A percentile compares a stretch with the other conserved stretches of the same genome.
Conservation (phyloP, 1,140 invertebrate species). For the Drosophila truncata region DNA sequence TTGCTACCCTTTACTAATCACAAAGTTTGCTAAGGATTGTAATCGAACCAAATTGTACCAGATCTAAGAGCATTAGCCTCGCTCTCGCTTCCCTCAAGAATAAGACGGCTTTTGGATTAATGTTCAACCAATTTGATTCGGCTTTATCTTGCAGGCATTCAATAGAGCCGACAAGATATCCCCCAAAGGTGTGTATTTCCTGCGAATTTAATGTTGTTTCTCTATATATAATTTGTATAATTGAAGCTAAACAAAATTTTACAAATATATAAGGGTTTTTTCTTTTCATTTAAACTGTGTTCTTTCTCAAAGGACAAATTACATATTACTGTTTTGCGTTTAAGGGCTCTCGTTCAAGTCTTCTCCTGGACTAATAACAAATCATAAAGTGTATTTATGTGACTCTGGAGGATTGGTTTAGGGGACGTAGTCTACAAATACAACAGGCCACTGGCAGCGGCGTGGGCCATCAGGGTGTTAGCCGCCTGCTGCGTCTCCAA, state of each 20-base stretch:
- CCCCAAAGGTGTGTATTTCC: constrained; percentile 12
- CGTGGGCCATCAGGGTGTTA: constrained; percentile 93
- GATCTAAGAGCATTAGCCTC: background rate
- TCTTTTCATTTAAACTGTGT: constrained; percentile 13
- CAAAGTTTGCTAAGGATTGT: constrained; percentile 1
- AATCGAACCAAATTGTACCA: background rate
- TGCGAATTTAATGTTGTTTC: constrained; percentile 20
- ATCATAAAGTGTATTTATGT: constrained; percentile 27
- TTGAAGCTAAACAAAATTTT: constrained; percentile 73
- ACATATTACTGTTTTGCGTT: constrained; percentile 45
- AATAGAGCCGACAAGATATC: background rate
- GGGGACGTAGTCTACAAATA: constrained; percentile 87
- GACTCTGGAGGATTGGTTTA: constrained; percentile 9
- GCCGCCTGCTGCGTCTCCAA: constrained; percentile 97
- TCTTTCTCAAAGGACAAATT: constrained; percentile 37
- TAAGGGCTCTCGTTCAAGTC: constrained; percentile 14
- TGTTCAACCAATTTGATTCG: background rate
- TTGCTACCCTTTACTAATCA: constrained; percentile 16
- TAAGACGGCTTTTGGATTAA: constrained; percentile 1
- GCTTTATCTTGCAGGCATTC: background rate
- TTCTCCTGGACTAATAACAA: constrained; percentile 57
- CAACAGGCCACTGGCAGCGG: constrained; percentile 90
- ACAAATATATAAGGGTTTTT: constrained; percentile 61
- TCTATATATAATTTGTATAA: constrained; percentile 78
- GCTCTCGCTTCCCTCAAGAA: background rate